Evolutionary conservation across 2,888 invertebrate species (phyloP).

Genomic region (Aporophyla lueneburgensis): DNA sequence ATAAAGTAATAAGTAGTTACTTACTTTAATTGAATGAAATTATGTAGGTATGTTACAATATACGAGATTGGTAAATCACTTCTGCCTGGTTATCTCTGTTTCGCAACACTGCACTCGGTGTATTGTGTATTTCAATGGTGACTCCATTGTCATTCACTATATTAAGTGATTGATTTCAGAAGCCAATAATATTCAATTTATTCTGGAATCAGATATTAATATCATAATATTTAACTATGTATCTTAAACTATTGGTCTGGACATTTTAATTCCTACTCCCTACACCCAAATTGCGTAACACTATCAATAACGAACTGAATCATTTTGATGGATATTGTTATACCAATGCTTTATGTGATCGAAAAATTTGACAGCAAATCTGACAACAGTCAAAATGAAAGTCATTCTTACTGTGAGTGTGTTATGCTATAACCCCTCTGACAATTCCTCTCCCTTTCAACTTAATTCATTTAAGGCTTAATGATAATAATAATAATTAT

Average conservation of each 20-base stretch:
- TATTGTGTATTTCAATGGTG: no score
- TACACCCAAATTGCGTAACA: no score
- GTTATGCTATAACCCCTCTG: no score
- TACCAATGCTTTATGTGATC: no score
- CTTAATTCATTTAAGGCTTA: background rate
- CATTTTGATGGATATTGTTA: no score
- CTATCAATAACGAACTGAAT: no score
- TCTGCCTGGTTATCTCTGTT: background rate
- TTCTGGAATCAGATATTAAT: background rate
- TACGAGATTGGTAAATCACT: background rate
- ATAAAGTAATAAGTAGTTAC: no score
- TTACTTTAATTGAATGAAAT: background rate
- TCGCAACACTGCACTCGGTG: background rate
- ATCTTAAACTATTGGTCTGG: no score
- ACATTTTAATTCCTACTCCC: background rate
- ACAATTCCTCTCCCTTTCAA: no score
- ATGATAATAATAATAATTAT: background rate
- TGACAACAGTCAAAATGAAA: no score
- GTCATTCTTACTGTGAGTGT: no score
- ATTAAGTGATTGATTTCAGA: background rate
- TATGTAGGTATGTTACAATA: background rate
- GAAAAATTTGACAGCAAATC: no score
- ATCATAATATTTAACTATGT: background rate
- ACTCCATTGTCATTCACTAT: background rate
- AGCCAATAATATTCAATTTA: constrained; percentile 10